Conservation (phyloP, 2,797 vertebrate species). For the Furcifer pardalis region DNA sequence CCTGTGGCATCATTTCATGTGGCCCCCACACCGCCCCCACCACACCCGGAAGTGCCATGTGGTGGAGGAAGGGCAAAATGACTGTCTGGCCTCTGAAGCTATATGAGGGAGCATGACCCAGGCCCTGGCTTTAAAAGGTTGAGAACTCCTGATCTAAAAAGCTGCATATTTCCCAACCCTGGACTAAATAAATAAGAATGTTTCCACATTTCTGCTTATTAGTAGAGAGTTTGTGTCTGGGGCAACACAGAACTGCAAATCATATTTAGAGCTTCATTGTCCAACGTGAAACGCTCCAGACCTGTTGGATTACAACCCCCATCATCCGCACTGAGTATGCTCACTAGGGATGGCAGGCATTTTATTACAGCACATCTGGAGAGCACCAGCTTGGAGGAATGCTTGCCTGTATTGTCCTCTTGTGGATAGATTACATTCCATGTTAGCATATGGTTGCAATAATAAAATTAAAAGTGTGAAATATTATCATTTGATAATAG, state of each 20-base stretch:
- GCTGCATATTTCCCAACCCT: no score
- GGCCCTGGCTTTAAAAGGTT: no score
- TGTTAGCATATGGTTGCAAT: background rate
- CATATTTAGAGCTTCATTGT: background rate
- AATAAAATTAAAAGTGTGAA: constrained; percentile 7
- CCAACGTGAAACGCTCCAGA: background rate
- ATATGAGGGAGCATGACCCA: no score
- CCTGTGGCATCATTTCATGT: no score
- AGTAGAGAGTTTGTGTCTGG: background rate
- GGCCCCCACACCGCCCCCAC: no score
- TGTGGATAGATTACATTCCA: background rate
- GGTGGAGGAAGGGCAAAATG: no score
- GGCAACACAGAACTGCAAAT: background rate
- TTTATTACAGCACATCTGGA: background rate
- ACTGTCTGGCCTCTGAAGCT: no score
- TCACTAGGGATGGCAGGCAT: background rate
- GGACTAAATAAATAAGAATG: background rate
- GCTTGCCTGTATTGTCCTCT: background rate
- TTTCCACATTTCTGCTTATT: background rate
- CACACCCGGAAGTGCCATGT: no score
- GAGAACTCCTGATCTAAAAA: no score
- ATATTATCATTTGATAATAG: background rate
- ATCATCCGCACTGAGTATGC: background rate
- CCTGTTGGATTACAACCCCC: background rate
- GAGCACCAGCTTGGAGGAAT: background rate